Evolutionary conservation across 2,113 vertebrate genomes (phyloP).

Genomic region (Leiothrix lutea): DNA sequence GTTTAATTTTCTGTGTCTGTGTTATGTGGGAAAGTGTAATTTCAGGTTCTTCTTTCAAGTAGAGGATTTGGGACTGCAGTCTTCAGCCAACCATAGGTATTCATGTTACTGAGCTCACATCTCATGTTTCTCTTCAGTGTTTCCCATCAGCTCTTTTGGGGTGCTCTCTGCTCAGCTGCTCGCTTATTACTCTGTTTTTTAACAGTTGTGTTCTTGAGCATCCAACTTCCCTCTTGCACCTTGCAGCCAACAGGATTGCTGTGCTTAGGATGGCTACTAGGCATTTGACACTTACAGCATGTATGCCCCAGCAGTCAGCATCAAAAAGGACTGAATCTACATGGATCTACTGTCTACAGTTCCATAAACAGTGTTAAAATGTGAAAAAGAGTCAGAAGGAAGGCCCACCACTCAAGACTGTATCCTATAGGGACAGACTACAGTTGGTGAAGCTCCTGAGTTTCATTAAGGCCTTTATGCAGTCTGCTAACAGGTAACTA

Average conservation of each 20-base stretch:
- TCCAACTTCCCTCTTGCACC: background rate
- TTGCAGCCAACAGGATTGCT: background rate
- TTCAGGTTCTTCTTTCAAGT: background rate
- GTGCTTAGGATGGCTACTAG: background rate
- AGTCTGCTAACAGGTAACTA: background rate
- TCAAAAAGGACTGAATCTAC: background rate
- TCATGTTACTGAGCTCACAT: background rate
- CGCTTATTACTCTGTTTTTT: background rate
- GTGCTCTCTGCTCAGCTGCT: background rate
- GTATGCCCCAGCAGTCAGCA: background rate
- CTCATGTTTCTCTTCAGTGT: background rate
- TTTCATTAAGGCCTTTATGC: background rate
- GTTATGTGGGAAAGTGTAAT: background rate
- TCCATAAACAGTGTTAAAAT: background rate
- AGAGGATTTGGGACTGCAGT: background rate
- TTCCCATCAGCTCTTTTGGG: background rate
- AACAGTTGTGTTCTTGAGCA: background rate
- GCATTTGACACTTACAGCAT: background rate
- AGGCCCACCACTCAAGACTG: background rate
- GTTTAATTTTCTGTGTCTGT: background rate
- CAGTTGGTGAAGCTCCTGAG: background rate
- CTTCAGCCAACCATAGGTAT: background rate
- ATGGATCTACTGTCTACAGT: background rate
- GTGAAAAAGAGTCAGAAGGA: background rate
- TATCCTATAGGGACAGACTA: background rate